Percentiles rank a stretch among this genome's conserved stretches.
Conservation (phyloP, 2,888 invertebrate genomes). For the Nomada ruficornis region DNA sequence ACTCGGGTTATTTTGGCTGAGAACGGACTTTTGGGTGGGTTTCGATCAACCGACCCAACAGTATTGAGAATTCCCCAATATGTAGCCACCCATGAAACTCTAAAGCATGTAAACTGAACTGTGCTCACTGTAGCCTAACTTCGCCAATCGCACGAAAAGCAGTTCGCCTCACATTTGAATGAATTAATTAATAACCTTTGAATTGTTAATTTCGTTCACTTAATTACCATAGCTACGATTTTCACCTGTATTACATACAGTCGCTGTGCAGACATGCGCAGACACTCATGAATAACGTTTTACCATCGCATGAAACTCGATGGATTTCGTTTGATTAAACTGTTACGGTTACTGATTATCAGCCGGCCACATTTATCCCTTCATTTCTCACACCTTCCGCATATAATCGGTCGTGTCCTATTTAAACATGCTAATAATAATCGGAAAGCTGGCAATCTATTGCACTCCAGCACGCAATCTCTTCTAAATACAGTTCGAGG, state of each 20-base stretch:
- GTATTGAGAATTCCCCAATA: conserved; percentile 15
- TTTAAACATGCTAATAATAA: conserved; percentile 66
- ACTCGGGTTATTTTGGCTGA: neutral
- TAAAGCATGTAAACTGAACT: conserved; percentile 16
- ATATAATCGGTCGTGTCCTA: conserved; percentile 15
- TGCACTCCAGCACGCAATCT: conserved; percentile 75
- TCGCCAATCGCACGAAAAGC: conserved; percentile 16
- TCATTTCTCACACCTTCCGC: conserved; percentile 37
- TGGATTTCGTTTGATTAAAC: conserved; percentile 22
- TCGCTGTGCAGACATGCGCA: too few relatives aligned
- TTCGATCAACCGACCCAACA: neutral
- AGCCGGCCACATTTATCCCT: conserved; percentile 49
- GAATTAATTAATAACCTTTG: neutral
- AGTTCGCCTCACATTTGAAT: neutral
- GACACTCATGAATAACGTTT: too few relatives aligned
- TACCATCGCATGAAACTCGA: too few relatives aligned
- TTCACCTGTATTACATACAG: too few relatives aligned
- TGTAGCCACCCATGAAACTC: conserved; percentile 10
- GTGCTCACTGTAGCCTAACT: conserved; percentile 30
- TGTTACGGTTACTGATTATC: conserved; percentile 22
- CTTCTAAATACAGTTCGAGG: conserved; percentile 77
- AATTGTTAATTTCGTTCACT: too few relatives aligned
- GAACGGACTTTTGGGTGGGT: neutral
- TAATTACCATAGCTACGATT: too few relatives aligned
- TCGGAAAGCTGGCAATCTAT: conserved; percentile 68